Base-by-base conservation (phyloP, 2,888 invertebrate genomes). In the Stramonita haemastoma region DNA sequence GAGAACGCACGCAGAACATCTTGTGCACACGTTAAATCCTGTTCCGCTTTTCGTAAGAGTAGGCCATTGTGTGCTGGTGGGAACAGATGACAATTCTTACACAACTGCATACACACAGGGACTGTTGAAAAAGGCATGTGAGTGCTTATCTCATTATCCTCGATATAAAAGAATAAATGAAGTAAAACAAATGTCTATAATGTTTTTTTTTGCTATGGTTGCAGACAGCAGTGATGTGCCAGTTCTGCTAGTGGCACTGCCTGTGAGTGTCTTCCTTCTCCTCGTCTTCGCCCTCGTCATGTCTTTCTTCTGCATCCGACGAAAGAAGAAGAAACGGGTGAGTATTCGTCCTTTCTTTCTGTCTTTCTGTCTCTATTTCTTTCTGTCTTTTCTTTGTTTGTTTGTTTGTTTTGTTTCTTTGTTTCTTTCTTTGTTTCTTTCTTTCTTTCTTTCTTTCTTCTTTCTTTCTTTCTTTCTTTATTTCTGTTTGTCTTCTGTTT, bases 291-390 rank as follows among this genome's bases (percentile, higher is more conserved):
- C 26, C 15, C 79, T 79, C 32, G 19, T 79, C 79, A 79, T 79
- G 79, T 79, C 79, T 17, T 79, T 79, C 32, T 11, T 79, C 79
- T 79, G 79, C 22, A 79, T 79, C 34, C 79, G 79, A 19, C 32
- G 79, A 22, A 79, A 79, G 79, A 79, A 79, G 22, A 79, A 79
- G 79, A 79, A 79, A 34, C 79, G 79, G 79, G 79, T 79, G 22
- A 79, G 79, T 34, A 4, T 8, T 79, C 22, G 46, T 46, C 46
- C 8, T 46, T 46, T 46, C 4, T 46, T 8, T 46, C 8, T 46
- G 46, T 46, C 46, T 46, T 46, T 46, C n/a, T 46, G 46, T 46
- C 46, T 46, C 46, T 66, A 13, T 66, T 13, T 66, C 60, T 60
- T 19, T 46, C 8, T 46, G 46, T 46, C 46, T 46, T 8, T 46